Evolutionary conservation across 2,113 vertebrate species (phyloP).

Genomic region (Sceloporus tristichus): DNA sequence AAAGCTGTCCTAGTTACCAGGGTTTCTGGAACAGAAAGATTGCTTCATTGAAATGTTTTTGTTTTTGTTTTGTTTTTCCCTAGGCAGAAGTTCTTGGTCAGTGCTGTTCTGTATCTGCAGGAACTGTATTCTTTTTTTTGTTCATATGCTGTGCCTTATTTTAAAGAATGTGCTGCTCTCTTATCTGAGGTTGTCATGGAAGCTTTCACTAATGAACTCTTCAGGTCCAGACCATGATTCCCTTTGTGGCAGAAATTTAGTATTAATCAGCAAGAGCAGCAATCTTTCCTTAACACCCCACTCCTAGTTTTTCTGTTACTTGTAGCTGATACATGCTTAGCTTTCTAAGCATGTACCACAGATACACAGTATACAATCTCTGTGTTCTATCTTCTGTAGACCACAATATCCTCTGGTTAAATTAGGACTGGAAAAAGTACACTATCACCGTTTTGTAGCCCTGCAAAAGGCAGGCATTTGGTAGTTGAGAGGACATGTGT

Average conservation of each 20-base stretch:
- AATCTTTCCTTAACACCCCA: background rate
- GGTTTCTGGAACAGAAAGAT: conserved; percentile 39
- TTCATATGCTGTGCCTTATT: background rate
- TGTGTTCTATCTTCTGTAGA: conserved; percentile 2
- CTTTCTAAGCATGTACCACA: background rate
- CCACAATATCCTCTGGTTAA: background rate
- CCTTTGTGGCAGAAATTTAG: conserved; percentile 52
- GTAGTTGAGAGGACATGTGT: no score
- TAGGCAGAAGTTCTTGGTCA: conserved; percentile 54
- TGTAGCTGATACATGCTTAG: background rate
- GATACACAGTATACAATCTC: background rate
- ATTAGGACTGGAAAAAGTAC: no score
- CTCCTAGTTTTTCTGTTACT: background rate
- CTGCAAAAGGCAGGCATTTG: no score
- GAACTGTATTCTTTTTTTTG: conserved; percentile 51
- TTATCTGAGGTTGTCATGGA: conserved; percentile 50
- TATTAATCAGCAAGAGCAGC: conserved; percentile 43
- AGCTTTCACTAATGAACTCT: conserved; percentile 48
- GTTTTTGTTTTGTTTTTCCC: background rate
- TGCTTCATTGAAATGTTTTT: conserved; percentile 54
- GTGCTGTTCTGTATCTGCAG: conserved; percentile 45
- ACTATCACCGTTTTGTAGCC: background rate
- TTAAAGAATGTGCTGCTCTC: conserved; percentile 39
- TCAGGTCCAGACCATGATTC: conserved; percentile 33
- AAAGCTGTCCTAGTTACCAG: conserved; percentile 57